Conservation (phyloP, 2,113 vertebrate species). For the Antechinus stuartii region DNA sequence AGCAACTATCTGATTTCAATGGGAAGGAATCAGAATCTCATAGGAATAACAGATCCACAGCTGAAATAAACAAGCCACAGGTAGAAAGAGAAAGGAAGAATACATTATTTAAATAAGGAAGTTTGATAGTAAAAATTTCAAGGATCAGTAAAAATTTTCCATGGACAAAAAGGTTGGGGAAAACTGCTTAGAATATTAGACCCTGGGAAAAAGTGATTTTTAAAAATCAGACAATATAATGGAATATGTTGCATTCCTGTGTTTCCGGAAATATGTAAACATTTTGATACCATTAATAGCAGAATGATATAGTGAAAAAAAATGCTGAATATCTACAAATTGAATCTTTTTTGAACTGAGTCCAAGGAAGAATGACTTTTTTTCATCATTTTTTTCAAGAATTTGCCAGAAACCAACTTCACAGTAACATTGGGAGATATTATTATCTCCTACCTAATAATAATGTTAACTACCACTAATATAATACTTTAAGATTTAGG, state of each 20-base stretch:
- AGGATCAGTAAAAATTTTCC: not conserved
- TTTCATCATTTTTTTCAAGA: not conserved
- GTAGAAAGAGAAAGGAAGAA: not conserved
- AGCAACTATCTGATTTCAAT: not conserved
- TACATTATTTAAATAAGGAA: not conserved
- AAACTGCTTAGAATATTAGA: not conserved
- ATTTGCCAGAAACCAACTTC: not conserved
- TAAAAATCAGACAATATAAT: not conserved
- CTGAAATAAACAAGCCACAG: not conserved
- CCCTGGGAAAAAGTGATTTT: not conserved
- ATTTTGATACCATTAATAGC: not conserved
- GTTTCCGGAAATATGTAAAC: not conserved
- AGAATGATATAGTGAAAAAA: not conserved
- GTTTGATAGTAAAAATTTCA: not conserved
- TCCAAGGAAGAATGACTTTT: not conserved
- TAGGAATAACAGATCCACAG: not conserved
- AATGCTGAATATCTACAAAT: not conserved
- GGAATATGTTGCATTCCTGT: not conserved
- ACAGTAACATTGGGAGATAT: not conserved
- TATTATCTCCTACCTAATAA: not conserved
- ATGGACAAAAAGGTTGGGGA: not conserved
- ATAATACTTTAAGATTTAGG: not conserved
- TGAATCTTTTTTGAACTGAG: not conserved
- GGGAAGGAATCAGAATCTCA: not conserved
- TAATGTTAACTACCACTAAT: not conserved